Evolutionary conservation across 1,140 invertebrate species (phyloP).

Genomic region (Portunus trituberculatus): DNA sequence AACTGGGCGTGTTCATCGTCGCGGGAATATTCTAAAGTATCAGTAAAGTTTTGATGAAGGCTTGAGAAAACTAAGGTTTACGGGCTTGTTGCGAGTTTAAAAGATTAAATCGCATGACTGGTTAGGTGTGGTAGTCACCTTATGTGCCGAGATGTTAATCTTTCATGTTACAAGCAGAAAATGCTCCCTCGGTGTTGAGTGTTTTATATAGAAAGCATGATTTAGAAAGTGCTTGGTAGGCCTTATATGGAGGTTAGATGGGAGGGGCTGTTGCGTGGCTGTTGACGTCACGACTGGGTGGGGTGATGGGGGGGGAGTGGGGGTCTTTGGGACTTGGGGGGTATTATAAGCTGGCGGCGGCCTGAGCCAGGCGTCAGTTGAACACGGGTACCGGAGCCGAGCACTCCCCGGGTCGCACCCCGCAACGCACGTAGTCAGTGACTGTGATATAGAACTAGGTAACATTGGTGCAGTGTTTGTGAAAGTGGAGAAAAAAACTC

Average conservation of each 20-base stretch:
- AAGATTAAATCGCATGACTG: background rate
- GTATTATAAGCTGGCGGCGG: background rate
- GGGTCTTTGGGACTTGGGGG: background rate
- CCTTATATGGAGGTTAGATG: constrained; percentile 1
- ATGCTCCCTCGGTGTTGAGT: background rate
- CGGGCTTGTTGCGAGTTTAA: too few species aligned
- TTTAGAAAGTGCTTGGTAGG: background rate
- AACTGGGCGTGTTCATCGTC: too few species aligned
- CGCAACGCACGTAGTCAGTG: constrained; percentile 66
- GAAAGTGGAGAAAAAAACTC: background rate
- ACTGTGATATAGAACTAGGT: constrained; percentile 67
- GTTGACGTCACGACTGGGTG: constrained; percentile 10
- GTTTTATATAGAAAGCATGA: background rate
- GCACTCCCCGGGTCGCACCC: constrained; percentile 45
- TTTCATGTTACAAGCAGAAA: too few species aligned
- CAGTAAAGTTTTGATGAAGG: too few species aligned
- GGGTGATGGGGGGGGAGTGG: background rate
- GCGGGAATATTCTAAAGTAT: too few species aligned
- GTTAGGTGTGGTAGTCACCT: background rate
- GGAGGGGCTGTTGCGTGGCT: constrained; percentile 16
- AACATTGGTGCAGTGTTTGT: background rate
- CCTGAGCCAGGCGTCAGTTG: constrained; percentile 28
- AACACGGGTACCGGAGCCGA: constrained; percentile 55
- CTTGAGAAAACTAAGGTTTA: too few species aligned
- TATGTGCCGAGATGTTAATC: background rate